Conservation (phyloP, 92 coral and sea anemone species). For the Phenganax subtilis region DNA sequence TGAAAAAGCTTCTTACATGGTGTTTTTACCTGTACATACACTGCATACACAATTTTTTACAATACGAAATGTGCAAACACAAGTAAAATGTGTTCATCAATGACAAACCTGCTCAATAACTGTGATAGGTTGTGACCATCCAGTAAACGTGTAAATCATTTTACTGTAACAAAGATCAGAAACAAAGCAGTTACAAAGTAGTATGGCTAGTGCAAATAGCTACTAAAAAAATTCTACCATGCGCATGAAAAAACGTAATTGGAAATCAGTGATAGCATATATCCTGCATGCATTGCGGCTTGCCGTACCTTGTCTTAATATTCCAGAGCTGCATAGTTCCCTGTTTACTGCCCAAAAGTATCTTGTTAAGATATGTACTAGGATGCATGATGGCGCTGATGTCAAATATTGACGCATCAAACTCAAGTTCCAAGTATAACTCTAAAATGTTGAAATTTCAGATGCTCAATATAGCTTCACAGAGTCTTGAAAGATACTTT, state of each 20-base stretch:
- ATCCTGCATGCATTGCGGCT: too few relatives aligned
- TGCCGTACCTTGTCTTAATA: slow-evolving; percentile 73
- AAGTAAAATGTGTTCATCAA: neutral
- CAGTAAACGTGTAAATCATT: slow-evolving; percentile 72
- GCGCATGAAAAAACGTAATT: too few relatives aligned
- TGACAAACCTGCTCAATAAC: slow-evolving; percentile 75
- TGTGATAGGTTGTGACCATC: slow-evolving; percentile 85
- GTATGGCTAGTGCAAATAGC: neutral
- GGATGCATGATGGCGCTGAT: slow-evolving; percentile 88
- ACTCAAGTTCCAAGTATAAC: slow-evolving; percentile 75
- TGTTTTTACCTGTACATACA: too few relatives aligned
- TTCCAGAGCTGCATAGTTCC: slow-evolving; percentile 96
- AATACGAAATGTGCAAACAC: neutral
- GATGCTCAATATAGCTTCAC: too few relatives aligned
- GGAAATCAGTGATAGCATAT: too few relatives aligned
- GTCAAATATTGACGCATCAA: slow-evolving; percentile 60
- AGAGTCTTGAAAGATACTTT: too few relatives aligned
- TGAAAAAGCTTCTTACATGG: too few relatives aligned
- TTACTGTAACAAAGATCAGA: slow-evolving; percentile 51
- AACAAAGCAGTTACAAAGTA: neutral
- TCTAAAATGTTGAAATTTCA: slow-evolving; percentile 37
- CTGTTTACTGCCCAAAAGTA: slow-evolving; percentile 81
- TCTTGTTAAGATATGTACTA: slow-evolving; percentile 88
- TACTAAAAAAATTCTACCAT: too few relatives aligned
- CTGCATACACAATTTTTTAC: neutral